phyloP scores from a whole-genome alignment of 2,113 vertebrate genomes.

The Recurvirostra avosetta region DNA sequence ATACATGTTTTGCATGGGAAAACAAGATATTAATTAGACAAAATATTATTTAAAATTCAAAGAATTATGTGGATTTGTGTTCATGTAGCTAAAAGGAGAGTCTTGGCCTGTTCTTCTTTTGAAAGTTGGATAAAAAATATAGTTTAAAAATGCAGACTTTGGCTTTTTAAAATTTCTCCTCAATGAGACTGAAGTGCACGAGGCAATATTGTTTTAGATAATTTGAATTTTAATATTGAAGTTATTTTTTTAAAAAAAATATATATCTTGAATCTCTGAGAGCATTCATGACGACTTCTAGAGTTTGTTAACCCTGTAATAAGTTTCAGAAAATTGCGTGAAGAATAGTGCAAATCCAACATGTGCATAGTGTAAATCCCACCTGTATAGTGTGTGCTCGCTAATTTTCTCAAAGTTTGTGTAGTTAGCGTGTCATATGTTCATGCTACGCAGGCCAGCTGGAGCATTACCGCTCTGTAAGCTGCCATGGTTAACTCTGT shows the following conservation, averaged over 20 bases:
- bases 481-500: neutral
- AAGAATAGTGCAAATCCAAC: neutral
- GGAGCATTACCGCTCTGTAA: neutral
- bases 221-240: neutral
- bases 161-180: neutral
- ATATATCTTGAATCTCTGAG: neutral
- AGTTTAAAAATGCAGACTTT: neutral
- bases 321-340: accelerated
- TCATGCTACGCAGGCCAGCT: neutral
- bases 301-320: neutral
- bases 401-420: neutral
- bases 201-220: neutral
- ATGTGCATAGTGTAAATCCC: neutral
- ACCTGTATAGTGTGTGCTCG: neutral
- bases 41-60: neutral
- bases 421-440: neutral
- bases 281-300: accelerated
- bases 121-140: neutral
- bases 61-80: neutral
- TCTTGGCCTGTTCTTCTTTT: neutral
- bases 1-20: neutral
- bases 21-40: neutral
- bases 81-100: neutral
- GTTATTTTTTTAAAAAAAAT: neutral
- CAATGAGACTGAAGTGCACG: neutral